Percentiles rank a stretch among this genome's conserved stretches.
Conservation (phyloP, 2,888 invertebrate species). For the Scaptomyza cyrtandrae region DNA sequence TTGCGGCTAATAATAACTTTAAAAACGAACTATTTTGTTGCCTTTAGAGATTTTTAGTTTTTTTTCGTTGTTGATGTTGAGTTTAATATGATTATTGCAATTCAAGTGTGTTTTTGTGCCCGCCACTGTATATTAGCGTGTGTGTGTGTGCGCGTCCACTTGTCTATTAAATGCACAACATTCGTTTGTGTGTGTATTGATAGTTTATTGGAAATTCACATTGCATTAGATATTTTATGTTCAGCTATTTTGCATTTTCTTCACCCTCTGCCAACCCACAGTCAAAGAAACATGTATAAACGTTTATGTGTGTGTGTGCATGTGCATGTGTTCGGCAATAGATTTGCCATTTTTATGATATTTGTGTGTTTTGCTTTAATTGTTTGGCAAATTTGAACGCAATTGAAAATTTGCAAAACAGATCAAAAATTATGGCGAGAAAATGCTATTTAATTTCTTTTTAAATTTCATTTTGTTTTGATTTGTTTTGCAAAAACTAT, state of each 20-base stretch:
- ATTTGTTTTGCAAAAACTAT: conserved; percentile 22
- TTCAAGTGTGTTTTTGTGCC: conserved; percentile 64
- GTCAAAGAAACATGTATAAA: background rate
- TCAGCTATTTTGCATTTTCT: conserved; percentile 36
- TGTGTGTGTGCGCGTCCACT: conserved; percentile 50
- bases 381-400: conserved; percentile 76
- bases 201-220: conserved; percentile 63
- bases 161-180: conserved; percentile 51
- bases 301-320: background rate
- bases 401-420: conserved; percentile 63
- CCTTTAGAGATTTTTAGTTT: conserved; percentile 70
- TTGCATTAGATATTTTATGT: conserved; percentile 48
- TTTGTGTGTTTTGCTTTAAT: conserved; percentile 60
- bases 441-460: conserved; percentile 43
- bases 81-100: conserved; percentile 81
- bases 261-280: background rate
- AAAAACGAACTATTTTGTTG: conserved; percentile 81
- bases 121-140: conserved; percentile 6
- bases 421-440: conserved; percentile 41
- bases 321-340: conserved; percentile 46
- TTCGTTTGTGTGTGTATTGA: conserved; percentile 34
- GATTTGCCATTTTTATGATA: conserved; percentile 73
- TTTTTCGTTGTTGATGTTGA: conserved; percentile 52
- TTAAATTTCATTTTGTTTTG: conserved; percentile 17
- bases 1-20: conserved; percentile 81